Conservation (phyloP, 2,888 invertebrate species). For the Eledona agricola region DNA sequence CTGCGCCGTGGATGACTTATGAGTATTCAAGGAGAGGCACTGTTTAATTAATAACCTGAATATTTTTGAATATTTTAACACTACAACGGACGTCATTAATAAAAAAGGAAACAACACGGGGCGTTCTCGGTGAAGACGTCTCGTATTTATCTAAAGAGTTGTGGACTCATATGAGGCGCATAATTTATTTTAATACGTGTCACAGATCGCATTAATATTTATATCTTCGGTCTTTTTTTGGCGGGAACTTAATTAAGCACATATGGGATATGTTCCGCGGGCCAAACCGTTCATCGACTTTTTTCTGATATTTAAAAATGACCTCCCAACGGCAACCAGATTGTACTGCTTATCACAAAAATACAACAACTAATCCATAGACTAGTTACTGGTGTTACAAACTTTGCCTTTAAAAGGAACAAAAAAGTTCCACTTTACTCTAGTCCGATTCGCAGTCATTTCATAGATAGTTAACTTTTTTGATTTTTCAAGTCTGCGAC, state of each 20-base stretch:
- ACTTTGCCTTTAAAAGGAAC: no score
- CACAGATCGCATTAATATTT: constrained; percentile 27
- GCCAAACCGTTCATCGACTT: no score
- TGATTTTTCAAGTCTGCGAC: no score
- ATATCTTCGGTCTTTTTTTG: constrained; percentile 12
- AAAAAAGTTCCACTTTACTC: no score
- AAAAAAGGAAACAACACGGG: constrained; percentile 52
- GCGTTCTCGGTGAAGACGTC: constrained; percentile 48
- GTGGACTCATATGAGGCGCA: constrained; percentile 49
- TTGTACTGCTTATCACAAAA: no score
- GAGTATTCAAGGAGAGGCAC: constrained; percentile 49
- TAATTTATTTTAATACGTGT: constrained; percentile 43
- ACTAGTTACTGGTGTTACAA: no score
- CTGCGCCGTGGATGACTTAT: constrained; percentile 47
- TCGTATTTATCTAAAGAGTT: constrained; percentile 55
- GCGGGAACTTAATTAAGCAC: constrained; percentile 9
- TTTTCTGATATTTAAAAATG: no score
- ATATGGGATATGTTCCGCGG: no score
- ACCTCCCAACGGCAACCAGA: no score
- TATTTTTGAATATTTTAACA: constrained; percentile 57
- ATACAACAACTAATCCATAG: no score
- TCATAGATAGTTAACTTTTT: no score
- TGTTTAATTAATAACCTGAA: constrained; percentile 56
- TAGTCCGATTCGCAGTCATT: no score
- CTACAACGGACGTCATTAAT: constrained; percentile 55